Base-by-base conservation (phyloP, 1,140 invertebrate genomes). In the Coelopa frigida region DNA sequence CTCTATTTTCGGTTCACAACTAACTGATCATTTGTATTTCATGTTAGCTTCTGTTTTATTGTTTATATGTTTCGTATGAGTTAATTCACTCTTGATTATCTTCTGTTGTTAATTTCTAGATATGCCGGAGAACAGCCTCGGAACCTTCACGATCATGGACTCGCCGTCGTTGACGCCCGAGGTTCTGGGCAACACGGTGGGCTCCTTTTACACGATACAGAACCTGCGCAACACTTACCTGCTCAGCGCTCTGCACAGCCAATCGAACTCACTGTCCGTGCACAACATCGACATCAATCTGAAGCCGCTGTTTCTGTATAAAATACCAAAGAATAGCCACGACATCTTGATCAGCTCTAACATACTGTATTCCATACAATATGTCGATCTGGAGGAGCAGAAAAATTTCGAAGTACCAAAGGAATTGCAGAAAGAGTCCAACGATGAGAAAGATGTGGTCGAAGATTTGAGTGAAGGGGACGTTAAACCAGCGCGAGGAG, bases 241-340 rank as follows among this genome's bases (percentile, higher is more conserved):
- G 27, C 23, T 70, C 8, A 70, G 65, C 44, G 68, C 65, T 2
- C 40, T 70, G n/a, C 68, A 70, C 37, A 56, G 54, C 44, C 58
- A 56, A 14, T 66, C 61, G n/a, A 57, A 66, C 51, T 68, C 57
- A 24, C 35, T 70, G 21, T 64, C 68, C n/a, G 68, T 83, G 51
- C 78, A 83, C 54, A 76, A 74, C 58, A 78, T 79, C 47, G 77
- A 80, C 58, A 71, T 82, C 31, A 78, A 79, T 49, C 67, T 78
- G 35, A 75, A 77, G 48, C 83, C 84, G 5, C 56, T 85, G 39
- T 82, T 79, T 63, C 72, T 83, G 4, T 82, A 87, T 66, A 84
- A 82, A 71, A 70, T 87, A 48, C 78, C 81, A 29, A 59, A 56
- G 11, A 55, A 67, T 42, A 61, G 62, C 43, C 51, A 54, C 22